These are phyloP conservation scores for Dendroctonus valens DNA, from an alignment of 1,140 invertebrate genomes.

Conservation along the genomic window DNA sequence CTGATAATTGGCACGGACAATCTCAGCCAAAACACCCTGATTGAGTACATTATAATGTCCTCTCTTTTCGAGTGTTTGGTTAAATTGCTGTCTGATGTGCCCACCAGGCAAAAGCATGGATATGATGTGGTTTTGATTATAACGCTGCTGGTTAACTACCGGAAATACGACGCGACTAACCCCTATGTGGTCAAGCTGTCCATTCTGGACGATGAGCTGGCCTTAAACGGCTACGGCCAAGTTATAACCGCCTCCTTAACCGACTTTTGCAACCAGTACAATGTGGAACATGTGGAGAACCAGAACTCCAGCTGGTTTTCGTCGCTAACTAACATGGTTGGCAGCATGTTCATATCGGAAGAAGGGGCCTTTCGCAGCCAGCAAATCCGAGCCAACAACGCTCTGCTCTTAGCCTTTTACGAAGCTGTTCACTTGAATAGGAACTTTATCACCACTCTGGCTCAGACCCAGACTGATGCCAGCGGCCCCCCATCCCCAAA, in stretches of 20 bases:
- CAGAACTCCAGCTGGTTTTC: conserved; percentile 75
- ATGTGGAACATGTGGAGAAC: conserved; percentile 62
- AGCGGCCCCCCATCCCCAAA: conserved; percentile 70
- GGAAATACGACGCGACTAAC: conserved; percentile 92
- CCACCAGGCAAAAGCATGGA: conserved; percentile 70
- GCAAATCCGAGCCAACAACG: conserved; percentile 67
- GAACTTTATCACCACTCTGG: conserved; percentile 94
- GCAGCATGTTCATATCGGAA: conserved; percentile 92
- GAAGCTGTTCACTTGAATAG: conserved; percentile 94
- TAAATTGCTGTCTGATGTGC: conserved; percentile 70
- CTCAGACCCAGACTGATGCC: conserved; percentile 78
- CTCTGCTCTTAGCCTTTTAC: conserved; percentile 88
- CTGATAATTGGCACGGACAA: conserved; percentile 89
- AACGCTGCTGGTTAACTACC: conserved; percentile 92
- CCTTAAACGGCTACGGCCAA: conserved; percentile 77
- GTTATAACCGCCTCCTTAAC: conserved; percentile 85
- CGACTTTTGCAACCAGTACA: conserved; percentile 81
- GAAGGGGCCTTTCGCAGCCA: conserved; percentile 61
- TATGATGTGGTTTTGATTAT: conserved; percentile 86
- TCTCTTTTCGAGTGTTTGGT: conserved; percentile 89
- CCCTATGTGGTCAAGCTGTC: conserved; percentile 93
- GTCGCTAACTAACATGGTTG: conserved; percentile 89
- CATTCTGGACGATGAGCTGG: conserved; percentile 92
- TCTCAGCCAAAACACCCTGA: conserved; percentile 86
- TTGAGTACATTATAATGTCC: conserved; percentile 91